Percentiles rank a stretch among this genome's conserved stretches.
phyloP scores from a whole-genome alignment of 2,797 vertebrate genomes.

The Gymnoscopelus microlampas region DNA sequence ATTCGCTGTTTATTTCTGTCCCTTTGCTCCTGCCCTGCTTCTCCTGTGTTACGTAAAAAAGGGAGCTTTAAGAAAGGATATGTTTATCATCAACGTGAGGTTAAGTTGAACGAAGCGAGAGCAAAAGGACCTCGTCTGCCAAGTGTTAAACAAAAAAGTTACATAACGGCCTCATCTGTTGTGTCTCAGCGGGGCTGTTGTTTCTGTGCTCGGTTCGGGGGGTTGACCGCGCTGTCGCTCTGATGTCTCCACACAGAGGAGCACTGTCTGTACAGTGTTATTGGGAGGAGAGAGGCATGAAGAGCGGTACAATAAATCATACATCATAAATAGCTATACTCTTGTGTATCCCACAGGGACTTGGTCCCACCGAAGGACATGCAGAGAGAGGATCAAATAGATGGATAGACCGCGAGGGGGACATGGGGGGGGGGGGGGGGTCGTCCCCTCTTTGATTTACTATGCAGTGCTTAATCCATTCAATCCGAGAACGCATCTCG shows the following conservation, averaged over 20 bases:
- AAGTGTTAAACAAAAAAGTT: conserved; percentile 24
- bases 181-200: conserved; percentile 5
- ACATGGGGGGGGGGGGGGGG: conserved; percentile 54
- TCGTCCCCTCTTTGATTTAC: conserved; percentile 68
- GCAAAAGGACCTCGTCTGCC: conserved; percentile 1
- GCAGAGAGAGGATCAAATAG: too few relatives aligned
- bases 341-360: too few relatives aligned
- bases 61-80: conserved; percentile 22
- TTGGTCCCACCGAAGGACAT: too few relatives aligned
- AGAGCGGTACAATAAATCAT: too few relatives aligned
- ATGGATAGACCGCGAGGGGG: conserved; percentile 15
- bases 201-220: conserved; percentile 17
- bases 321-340: too few relatives aligned
- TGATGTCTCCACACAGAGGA: conserved; percentile 6
- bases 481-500: too few relatives aligned
- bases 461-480: conserved; percentile 69
- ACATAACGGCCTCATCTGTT: conserved; percentile 34
- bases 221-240: conserved; percentile 5
- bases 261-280: too few relatives aligned
- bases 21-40: too few relatives aligned
- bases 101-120: conserved; percentile 18
- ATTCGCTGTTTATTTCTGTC: too few relatives aligned
- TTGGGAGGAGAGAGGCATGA: too few relatives aligned
- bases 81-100: conserved; percentile 25
- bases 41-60: neutral